Evolutionary conservation across 1,140 invertebrate genomes (phyloP).

Genomic region (Hyposmocoma kahamanoa): DNA sequence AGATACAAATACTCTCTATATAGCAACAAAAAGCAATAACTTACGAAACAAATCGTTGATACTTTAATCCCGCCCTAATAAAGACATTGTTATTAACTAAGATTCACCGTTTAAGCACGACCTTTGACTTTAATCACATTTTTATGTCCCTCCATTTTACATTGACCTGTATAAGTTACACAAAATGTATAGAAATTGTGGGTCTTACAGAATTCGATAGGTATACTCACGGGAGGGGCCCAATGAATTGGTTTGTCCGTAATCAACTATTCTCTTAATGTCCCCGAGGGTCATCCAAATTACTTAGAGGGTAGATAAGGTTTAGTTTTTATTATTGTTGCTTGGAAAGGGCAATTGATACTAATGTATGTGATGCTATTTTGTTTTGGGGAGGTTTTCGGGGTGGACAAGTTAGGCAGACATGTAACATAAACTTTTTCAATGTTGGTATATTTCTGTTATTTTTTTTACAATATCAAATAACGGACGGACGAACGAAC

Average conservation of each 20-base stretch:
- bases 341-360: conserved; percentile 41
- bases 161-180: background rate
- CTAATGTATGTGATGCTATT: background rate
- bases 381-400: background rate
- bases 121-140: too few species aligned
- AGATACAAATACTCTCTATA: too few species aligned
- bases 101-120: conserved; percentile 13
- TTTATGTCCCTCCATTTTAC: background rate
- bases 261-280: conserved; percentile 47
- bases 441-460: too few species aligned
- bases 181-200: too few species aligned
- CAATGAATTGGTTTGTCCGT: conserved; percentile 44
- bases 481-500: too few species aligned
- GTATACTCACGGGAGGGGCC: conserved; percentile 21
- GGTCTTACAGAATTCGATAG: too few species aligned
- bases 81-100: conserved; percentile 26
- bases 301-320: conserved; percentile 59
- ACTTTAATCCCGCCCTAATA: conserved; percentile 21
- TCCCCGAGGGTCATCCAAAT: conserved; percentile 52
- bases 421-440: too few species aligned
- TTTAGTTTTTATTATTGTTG: conserved; percentile 58
- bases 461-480: too few species aligned
- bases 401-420: too few species aligned
- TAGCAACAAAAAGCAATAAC: background rate
- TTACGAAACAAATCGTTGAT: conserved; percentile 1